phyloP scores from a whole-genome alignment of 1,140 invertebrate species.

The Latrodectus geometricus region DNA sequence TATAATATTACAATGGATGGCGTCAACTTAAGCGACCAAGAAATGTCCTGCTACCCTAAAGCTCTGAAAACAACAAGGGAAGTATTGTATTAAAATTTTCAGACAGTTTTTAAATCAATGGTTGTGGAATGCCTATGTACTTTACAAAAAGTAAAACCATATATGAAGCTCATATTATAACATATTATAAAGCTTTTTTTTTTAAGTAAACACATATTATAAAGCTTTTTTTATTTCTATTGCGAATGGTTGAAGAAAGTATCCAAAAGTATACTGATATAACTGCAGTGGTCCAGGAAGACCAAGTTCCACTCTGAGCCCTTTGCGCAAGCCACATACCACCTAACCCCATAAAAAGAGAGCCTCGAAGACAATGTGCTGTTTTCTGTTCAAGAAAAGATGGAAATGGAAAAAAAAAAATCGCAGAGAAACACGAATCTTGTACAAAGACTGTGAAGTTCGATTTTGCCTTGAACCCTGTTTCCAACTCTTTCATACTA shows the following conservation, averaged over 20 bases:
- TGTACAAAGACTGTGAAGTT: too few relatives aligned
- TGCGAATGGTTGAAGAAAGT: slow-evolving; percentile 27
- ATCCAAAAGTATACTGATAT: slow-evolving; percentile 11
- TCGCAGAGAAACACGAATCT: too few relatives aligned
- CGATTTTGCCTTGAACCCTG: too few relatives aligned
- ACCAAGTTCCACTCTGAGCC: slow-evolving; percentile 12
- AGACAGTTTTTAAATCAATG: neutral
- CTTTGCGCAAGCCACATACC: slow-evolving; percentile 26
- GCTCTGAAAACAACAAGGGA: slow-evolving; percentile 8
- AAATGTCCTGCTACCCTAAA: neutral
- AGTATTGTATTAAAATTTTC: slow-evolving; percentile 15
- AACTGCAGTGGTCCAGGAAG: neutral
- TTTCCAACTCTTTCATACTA: too few relatives aligned
- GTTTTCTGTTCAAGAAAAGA: too few relatives aligned
- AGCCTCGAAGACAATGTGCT: too few relatives aligned
- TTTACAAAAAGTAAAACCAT: slow-evolving; percentile 28
- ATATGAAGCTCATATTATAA: too few relatives aligned
- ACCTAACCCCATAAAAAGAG: slow-evolving; percentile 28
- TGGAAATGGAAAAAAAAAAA: too few relatives aligned
- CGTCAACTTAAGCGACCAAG: neutral
- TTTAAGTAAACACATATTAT: too few relatives aligned
- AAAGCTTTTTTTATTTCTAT: slow-evolving; percentile 2
- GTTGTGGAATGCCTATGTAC: slow-evolving; percentile 10
- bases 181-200: too few relatives aligned
- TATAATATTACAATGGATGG: too few relatives aligned